Conservation (phyloP, 2,113 vertebrate species). For the Romanogobio albipinnatus region DNA sequence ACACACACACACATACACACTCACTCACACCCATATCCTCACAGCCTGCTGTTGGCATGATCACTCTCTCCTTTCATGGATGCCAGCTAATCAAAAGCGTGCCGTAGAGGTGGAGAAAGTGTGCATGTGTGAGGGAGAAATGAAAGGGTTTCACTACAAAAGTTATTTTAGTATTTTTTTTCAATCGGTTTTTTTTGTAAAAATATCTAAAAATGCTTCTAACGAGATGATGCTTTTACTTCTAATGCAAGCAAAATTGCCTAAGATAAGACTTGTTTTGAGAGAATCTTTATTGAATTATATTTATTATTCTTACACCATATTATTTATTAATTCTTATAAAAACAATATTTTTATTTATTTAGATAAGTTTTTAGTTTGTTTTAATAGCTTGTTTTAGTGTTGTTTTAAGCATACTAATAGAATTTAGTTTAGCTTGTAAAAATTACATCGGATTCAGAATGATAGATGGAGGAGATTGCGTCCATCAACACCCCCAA, state of each 20-base stretch:
- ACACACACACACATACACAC: background rate
- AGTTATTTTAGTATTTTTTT: background rate
- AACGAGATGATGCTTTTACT: background rate
- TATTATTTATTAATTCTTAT: no score
- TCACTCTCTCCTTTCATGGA: conserved; percentile 20
- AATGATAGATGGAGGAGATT: no score
- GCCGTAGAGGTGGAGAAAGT: background rate
- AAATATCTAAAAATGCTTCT: background rate
- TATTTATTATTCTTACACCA: background rate
- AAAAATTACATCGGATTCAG: no score
- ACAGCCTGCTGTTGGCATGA: background rate
- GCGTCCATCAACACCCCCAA: no score
- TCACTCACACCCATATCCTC: conserved; percentile 10
- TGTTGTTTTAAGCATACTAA: no score
- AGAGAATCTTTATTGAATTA: background rate
- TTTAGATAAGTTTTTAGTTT: background rate
- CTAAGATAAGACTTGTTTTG: background rate
- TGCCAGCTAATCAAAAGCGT: conserved; percentile 51
- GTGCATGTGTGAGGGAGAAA: background rate
- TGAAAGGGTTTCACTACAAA: background rate
- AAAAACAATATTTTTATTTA: no score
- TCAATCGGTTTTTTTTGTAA: background rate
- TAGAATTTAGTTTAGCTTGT: no score
- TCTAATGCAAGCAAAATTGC: background rate
- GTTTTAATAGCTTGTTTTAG: no score